Evolutionary conservation across 2,888 invertebrate genomes (phyloP).

Genomic region (Drosophila tanythrix): DNA sequence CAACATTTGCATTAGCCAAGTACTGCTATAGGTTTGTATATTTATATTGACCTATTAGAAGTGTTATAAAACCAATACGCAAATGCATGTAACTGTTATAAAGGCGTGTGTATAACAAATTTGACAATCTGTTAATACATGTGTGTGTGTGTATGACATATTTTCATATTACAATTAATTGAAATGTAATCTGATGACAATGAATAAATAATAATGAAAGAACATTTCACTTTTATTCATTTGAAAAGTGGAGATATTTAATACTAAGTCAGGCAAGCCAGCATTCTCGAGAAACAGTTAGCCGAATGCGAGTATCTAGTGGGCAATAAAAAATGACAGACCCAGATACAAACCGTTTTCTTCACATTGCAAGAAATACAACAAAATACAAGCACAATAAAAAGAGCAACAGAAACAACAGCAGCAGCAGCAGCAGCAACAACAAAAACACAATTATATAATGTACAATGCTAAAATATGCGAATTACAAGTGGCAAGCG

Average conservation of each 20-base stretch:
- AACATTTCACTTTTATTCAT: constrained; percentile 28
- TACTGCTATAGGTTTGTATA: constrained; percentile 36
- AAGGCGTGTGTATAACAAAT: not conserved
- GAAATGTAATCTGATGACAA: constrained; percentile 1
- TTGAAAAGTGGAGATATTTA: constrained; percentile 10
- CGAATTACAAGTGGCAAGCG: constrained; percentile 75
- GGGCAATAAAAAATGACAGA: constrained; percentile 33
- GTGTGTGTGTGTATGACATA: not conserved
- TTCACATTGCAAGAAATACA: constrained; percentile 9
- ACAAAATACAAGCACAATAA: not conserved
- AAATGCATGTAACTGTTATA: constrained; percentile 26
- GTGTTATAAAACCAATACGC: constrained; percentile 15
- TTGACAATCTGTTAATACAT: not conserved
- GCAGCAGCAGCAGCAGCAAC: not conserved
- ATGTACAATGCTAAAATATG: constrained; percentile 68
- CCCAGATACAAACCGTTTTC: constrained; percentile 38
- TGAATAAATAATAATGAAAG: not conserved
- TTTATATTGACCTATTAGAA: constrained; percentile 50
- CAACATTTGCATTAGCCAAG: constrained; percentile 30
- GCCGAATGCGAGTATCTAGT: constrained; percentile 53
- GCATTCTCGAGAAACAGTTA: constrained; percentile 58
- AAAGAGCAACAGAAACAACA: constrained; percentile 15
- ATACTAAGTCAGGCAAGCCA: constrained; percentile 25
- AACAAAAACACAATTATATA: constrained; percentile 59
- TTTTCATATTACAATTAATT: not conserved